Evolutionary conservation across 2,888 invertebrate genomes (phyloP).

Genomic region (Chironomus riparius): DNA sequence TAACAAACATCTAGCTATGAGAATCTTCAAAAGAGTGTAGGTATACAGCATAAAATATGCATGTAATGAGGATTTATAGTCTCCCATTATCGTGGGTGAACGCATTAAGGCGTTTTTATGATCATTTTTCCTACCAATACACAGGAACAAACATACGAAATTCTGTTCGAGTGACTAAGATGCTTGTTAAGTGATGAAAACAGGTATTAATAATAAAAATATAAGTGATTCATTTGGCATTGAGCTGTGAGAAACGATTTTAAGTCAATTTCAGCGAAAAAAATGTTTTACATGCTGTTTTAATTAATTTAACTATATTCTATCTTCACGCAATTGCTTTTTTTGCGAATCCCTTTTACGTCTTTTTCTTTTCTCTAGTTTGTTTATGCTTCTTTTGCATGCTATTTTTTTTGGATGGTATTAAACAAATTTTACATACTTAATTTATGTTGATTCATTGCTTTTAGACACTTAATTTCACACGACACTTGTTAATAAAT

Average conservation of each 20-base stretch:
- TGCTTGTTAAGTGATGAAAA: background rate
- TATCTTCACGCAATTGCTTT: background rate
- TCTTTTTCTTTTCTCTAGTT: background rate
- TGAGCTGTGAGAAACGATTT: background rate
- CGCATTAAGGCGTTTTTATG: too few species aligned
- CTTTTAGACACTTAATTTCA: background rate
- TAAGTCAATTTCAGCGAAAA: background rate
- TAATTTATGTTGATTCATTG: conserved; percentile 13
- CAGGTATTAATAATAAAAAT: background rate
- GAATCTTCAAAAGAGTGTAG: too few species aligned
- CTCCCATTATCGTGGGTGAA: too few species aligned
- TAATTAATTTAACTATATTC: background rate
- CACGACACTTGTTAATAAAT: background rate
- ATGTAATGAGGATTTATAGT: too few species aligned
- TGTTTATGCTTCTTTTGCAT: background rate
- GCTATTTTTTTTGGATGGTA: background rate
- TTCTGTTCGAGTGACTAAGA: too few species aligned
- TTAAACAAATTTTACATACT: background rate
- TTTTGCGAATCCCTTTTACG: background rate
- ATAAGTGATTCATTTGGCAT: conserved; percentile 6
- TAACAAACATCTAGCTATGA: too few species aligned
- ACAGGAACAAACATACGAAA: too few species aligned
- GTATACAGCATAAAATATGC: too few species aligned
- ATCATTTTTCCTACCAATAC: too few species aligned
- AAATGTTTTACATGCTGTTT: background rate